Base-by-base conservation (phyloP, 2,113 vertebrate species). In the Pangasianodon gigas region DNA sequence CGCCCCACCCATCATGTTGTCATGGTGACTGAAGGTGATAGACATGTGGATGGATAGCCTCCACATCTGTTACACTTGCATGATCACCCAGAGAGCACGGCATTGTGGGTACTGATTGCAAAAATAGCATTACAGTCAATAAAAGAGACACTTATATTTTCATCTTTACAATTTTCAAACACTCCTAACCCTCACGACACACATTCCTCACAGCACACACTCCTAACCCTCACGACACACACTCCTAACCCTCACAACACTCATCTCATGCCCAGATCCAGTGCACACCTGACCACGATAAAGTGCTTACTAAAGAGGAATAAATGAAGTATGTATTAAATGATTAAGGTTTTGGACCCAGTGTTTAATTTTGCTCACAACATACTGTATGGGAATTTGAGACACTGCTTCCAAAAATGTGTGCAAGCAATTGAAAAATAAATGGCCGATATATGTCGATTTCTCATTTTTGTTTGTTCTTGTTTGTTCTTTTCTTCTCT, bases 51-150 rank as follows among this genome's bases (percentile, higher is more conserved):
- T 41, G n/a, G 48, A 86, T 71, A 54, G 32, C 19, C 51, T 74
- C 51, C 14, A 32, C 85, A 52, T 48, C 51, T 74, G 67, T 51
- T 54, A 56, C 51, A 54, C 29, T 51, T 16, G 52, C 84, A 71
- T 52, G 6, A 51, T n/a, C 29, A 86, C 46, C 37, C 32, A 18
- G 32, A 41, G 26, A 83, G 58, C 85, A 81, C 52, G 75, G 80
- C 62, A 87, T 85, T 89, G 69, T 85, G 89, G 81, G 74, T 90
- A 85, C 69, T 85, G 89, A 81, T 87, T 16, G 32, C 58, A 74
- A 21, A 56, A 44, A 75, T 37, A 54, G 26, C 26, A 51, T 48
- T 60, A 60, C 32, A 41, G 56, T 65, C 74, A 51, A 79, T 19
- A 79, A 3, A 60, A 77, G 51, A 86, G n/a, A 54, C 67, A 51